Conservation (phyloP, 2,888 invertebrate genomes). For the Ecdyonurus torrentis region DNA sequence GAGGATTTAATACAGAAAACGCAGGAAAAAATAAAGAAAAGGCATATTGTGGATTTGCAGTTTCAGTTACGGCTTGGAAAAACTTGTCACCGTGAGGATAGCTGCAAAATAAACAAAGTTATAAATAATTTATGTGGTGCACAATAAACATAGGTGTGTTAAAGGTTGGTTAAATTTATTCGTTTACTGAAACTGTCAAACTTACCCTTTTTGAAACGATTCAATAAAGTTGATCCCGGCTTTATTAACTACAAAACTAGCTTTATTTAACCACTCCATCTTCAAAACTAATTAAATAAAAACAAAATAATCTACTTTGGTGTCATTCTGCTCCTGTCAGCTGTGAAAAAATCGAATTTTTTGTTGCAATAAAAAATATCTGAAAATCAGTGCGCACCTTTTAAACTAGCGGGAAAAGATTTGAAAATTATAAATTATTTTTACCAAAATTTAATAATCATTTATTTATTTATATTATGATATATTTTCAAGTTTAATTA, state of each 20-base stretch:
- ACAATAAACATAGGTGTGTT: too few relatives aligned
- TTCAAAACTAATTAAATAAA: background rate
- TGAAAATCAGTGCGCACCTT: background rate
- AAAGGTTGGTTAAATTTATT: too few relatives aligned
- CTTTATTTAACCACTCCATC: background rate
- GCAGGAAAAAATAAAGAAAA: background rate
- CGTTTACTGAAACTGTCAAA: too few relatives aligned
- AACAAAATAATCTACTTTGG: background rate
- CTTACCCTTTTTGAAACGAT: background rate
- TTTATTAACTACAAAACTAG: background rate
- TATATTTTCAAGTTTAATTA: too few relatives aligned
- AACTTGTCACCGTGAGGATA: background rate
- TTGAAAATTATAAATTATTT: too few relatives aligned
- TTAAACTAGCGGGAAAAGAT: too few relatives aligned
- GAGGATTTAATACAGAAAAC: background rate
- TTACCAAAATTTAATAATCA: too few relatives aligned
- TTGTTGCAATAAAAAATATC: background rate
- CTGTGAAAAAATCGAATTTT: background rate
- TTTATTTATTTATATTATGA: too few relatives aligned
- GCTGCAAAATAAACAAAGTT: too few relatives aligned
- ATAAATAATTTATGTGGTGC: too few relatives aligned
- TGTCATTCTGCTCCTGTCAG: background rate
- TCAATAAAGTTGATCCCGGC: background rate
- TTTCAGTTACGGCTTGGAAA: background rate
- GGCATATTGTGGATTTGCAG: background rate